Percentiles rank a stretch among this genome's conserved stretches.
Evolutionary conservation across 2,113 vertebrate genomes (phyloP).

Genomic region (Pomatorhinus ruficollis): DNA sequence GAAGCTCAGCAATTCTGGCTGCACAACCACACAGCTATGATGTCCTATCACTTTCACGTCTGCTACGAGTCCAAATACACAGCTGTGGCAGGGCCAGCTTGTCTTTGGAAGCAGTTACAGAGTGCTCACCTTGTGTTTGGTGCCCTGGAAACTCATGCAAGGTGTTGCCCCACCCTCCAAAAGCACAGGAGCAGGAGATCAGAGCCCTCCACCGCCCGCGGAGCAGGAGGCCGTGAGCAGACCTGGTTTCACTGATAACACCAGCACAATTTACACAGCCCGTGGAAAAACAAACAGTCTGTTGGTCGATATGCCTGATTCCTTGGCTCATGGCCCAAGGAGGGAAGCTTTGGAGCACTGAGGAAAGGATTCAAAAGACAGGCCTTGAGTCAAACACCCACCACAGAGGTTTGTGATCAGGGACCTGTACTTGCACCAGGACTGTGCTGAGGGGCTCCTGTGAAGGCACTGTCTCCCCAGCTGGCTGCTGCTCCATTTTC

Average conservation of each 20-base stretch:
- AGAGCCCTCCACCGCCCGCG: background rate
- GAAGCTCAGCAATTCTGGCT: background rate
- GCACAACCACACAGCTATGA: too few relatives aligned
- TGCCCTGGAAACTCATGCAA: background rate
- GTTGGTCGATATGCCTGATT: accelerated
- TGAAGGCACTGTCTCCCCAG: background rate
- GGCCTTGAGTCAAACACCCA: background rate
- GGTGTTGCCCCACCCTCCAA: background rate
- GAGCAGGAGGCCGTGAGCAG: background rate
- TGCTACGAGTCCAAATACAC: background rate
- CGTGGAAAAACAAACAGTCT: slow-evolving; percentile 4
- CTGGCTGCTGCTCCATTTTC: background rate
- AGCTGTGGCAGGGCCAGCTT: background rate
- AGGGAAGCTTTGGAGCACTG: background rate
- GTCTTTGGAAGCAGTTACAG: background rate
- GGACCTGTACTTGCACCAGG: background rate
- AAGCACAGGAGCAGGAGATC: background rate
- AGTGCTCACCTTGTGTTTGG: background rate
- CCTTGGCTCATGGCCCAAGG: background rate
- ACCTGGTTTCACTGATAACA: background rate
- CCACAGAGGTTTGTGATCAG: background rate
- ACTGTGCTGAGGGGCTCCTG: background rate
- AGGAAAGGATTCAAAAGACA: background rate
- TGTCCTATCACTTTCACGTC: background rate
- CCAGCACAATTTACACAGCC: background rate